Evolutionary conservation across 2,113 vertebrate genomes (phyloP).

Genomic region (Mystacornis crossleyi): DNA sequence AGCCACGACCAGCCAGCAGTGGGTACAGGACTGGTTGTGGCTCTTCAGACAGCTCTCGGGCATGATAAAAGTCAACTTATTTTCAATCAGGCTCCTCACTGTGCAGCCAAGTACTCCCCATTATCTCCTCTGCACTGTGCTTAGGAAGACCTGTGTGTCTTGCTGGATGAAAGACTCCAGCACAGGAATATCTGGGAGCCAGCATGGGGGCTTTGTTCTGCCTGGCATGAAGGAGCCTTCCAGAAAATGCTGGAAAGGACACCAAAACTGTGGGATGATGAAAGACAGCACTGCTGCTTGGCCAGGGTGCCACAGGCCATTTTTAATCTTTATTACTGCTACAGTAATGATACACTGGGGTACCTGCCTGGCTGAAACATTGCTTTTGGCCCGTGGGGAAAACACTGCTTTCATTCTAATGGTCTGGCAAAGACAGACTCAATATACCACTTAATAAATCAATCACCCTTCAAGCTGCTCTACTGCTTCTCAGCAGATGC

Average conservation of each 20-base stretch:
- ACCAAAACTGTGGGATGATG: not conserved
- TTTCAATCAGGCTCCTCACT: not conserved
- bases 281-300: not conserved
- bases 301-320: not conserved
- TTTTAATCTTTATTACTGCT: not conserved
- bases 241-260: not conserved
- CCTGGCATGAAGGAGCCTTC: not conserved
- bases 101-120: not conserved
- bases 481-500: not conserved
- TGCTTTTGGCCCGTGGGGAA: not conserved
- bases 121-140: not conserved
- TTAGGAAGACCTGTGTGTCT: not conserved
- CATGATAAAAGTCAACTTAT: not conserved
- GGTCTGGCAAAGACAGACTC: not conserved
- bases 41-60: not conserved
- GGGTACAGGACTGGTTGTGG: not conserved
- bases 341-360: not conserved
- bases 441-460: conserved; percentile 24
- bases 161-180: not conserved
- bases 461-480: conserved; percentile 36
- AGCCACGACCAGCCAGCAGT: not conserved
- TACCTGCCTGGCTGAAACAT: not conserved
- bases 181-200: not conserved
- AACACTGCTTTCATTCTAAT: not conserved
- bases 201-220: not conserved